A percentile compares a stretch with the other conserved stretches of the same genome.
Evolutionary conservation across 2,888 invertebrate species (phyloP).

Genomic region (Ennomos quercinarius): DNA sequence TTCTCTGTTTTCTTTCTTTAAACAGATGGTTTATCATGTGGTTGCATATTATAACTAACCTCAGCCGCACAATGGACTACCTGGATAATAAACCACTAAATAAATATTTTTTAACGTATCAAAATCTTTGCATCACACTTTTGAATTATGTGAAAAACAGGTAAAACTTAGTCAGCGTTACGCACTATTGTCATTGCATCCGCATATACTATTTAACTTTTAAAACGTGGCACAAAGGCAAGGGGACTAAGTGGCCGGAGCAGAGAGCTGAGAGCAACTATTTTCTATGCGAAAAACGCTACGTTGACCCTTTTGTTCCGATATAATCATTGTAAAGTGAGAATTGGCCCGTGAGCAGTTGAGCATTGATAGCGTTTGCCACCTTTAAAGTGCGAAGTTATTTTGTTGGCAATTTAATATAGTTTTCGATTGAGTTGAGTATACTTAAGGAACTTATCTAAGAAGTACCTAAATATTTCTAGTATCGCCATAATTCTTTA

Average conservation of each 20-base stretch:
- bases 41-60: too few species aligned
- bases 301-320: slow-evolving; percentile 53
- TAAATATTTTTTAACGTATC: too few species aligned
- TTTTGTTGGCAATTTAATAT: slow-evolving; percentile 26
- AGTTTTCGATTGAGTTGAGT: too few species aligned
- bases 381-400: slow-evolving; percentile 53
- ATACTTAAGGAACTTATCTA: neutral
- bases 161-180: slow-evolving; percentile 11
- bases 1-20: too few species aligned
- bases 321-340: slow-evolving; percentile 65
- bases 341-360: slow-evolving; percentile 63
- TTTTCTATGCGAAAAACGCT: slow-evolving; percentile 63
- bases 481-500: too few species aligned
- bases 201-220: slow-evolving; percentile 61
- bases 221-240: slow-evolving; percentile 63
- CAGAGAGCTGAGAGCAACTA: slow-evolving; percentile 63
- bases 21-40: too few species aligned
- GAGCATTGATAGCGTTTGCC: slow-evolving; percentile 57
- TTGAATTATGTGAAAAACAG: too few species aligned
- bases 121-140: too few species aligned
- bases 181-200: slow-evolving; percentile 39
- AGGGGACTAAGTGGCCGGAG: slow-evolving; percentile 69
- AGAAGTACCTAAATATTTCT: too few species aligned
- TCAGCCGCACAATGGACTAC: too few species aligned
- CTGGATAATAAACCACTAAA: too few species aligned